phyloP scores from a whole-genome alignment of 2,888 invertebrate species.

The Axea sp. region DNA sequence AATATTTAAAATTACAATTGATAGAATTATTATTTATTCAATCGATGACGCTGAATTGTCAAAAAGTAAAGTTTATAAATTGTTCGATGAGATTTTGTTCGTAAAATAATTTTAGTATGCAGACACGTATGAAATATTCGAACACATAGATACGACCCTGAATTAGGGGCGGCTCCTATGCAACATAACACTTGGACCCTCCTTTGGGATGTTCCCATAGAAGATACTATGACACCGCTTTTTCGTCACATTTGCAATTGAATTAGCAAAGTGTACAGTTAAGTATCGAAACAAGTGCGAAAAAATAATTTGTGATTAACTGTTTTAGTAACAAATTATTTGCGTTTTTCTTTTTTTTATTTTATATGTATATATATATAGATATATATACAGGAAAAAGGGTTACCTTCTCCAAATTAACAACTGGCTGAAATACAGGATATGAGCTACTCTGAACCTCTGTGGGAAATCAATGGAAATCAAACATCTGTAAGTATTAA shows the following conservation, averaged over 20 bases:
- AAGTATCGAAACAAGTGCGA: constrained; percentile 30
- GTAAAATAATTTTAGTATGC: too few species aligned
- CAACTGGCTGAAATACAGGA: constrained; percentile 66
- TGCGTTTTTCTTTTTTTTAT: constrained; percentile 50
- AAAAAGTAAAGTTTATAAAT: too few species aligned
- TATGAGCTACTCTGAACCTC: constrained; percentile 78
- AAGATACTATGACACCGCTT: constrained; percentile 42
- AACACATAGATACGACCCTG: constrained; percentile 55
- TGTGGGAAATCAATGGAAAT: constrained; percentile 78
- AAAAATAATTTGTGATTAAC: constrained; percentile 27
- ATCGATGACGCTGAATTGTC: too few species aligned
- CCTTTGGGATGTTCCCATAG: constrained; percentile 49
- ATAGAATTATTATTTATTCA: too few species aligned
- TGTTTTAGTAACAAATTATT: constrained; percentile 29
- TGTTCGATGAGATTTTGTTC: too few species aligned
- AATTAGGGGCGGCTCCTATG: constrained; percentile 42
- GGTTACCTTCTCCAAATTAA: constrained; percentile 12
- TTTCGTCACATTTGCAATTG: constrained; percentile 57
- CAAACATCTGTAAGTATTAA: constrained; percentile 76
- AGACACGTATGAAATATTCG: too few species aligned
- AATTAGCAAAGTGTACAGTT: constrained; percentile 50
- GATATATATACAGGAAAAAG: constrained; percentile 2
- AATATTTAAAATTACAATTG: too few species aligned
- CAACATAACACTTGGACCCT: constrained; percentile 26
- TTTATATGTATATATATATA: constrained; percentile 5